These are phyloP conservation scores for Halcyon senegalensis DNA, from an alignment of 2,113 vertebrate species.

Conservation along the genomic window DNA sequence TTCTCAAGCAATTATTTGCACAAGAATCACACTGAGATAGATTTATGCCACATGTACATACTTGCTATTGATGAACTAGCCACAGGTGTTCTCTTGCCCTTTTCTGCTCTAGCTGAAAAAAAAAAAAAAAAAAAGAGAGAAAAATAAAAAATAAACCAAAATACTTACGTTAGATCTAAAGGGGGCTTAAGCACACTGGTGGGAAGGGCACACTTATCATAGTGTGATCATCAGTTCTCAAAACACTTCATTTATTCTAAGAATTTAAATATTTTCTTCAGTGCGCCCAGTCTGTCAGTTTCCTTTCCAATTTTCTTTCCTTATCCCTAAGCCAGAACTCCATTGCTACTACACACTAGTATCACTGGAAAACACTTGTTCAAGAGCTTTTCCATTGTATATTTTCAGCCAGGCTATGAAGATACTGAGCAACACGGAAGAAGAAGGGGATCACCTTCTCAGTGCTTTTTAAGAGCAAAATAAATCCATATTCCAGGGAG, in stretches of 20 bases:
- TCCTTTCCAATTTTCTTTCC: not conserved
- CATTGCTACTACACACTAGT: not conserved
- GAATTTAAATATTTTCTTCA: not conserved
- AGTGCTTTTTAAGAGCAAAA: not conserved
- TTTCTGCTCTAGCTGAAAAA: slow-evolving; percentile 14
- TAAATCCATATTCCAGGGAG: not conserved
- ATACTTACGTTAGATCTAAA: not conserved
- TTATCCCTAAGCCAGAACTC: not conserved
- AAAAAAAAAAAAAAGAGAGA: not conserved
- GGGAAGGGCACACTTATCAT: not conserved
- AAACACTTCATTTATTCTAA: not conserved
- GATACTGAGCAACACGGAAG: not conserved
- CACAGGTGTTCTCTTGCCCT: not conserved
- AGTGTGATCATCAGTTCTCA: not conserved
- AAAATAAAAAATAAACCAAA: not conserved
- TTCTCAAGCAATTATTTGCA: not conserved
- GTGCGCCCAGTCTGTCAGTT: not conserved
- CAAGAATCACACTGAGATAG: not conserved
- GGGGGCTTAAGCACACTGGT: not conserved
- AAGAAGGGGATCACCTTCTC: not conserved
- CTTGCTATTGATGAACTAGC: not conserved
- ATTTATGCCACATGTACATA: not conserved
- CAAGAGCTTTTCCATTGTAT: not conserved
- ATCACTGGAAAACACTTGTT: not conserved
- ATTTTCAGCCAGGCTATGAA: not conserved